Evolutionary conservation across 2,797 vertebrate genomes (phyloP).

Genomic region (Alectoris magna): DNA sequence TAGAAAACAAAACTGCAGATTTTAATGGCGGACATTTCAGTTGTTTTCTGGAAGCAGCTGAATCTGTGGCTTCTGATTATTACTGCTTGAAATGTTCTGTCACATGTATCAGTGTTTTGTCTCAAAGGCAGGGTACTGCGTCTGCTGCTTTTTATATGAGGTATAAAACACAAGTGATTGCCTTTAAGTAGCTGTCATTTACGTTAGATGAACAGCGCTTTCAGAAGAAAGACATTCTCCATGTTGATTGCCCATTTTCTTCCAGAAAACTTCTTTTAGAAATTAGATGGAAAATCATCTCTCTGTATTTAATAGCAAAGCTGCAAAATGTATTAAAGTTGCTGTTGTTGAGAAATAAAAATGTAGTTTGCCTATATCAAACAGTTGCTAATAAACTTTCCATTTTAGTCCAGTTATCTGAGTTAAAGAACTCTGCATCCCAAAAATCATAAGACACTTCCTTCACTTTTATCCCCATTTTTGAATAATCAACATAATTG

Average conservation of each 20-base stretch:
- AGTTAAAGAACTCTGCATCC: neutral
- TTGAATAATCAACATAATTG: neutral
- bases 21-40: conserved; percentile 10
- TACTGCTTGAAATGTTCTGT: conserved; percentile 48
- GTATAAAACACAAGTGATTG: conserved; percentile 54
- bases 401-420: neutral
- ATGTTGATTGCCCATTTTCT: conserved; percentile 62
- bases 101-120: conserved; percentile 52
- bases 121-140: conserved; percentile 34
- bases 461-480: neutral
- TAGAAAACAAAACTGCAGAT: conserved; percentile 5
- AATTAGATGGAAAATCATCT: conserved; percentile 30
- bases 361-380: neutral
- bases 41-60: conserved; percentile 30
- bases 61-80: conserved; percentile 38
- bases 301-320: conserved; percentile 38
- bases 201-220: conserved; percentile 10
- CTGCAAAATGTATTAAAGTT: conserved; percentile 26
- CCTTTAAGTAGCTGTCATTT: conserved; percentile 55
- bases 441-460: neutral
- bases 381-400: neutral
- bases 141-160: conserved; percentile 45
- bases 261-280: conserved; percentile 35
- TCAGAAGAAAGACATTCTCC: conserved; percentile 21
- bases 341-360: conserved; percentile 14